Conservation (phyloP, 2,113 vertebrate species). For the Hypomesus transpacificus region DNA sequence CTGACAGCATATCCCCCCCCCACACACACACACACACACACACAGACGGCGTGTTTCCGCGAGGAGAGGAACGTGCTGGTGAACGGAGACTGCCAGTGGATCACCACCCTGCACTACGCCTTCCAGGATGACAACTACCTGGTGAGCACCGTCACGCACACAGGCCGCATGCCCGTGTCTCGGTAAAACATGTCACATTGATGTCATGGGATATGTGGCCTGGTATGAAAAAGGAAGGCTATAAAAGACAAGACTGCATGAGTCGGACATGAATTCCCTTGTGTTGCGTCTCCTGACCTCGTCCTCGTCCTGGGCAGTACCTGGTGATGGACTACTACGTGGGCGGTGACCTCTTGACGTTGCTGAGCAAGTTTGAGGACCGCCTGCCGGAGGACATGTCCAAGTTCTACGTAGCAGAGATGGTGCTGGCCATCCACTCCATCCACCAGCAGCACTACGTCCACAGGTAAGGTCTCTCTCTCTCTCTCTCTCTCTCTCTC, state of each 20-base stretch:
- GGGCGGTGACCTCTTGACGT: slow-evolving; percentile 92
- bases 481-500: too few species aligned
- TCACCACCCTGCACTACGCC: slow-evolving; percentile 93
- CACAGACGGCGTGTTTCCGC: slow-evolving; percentile 91
- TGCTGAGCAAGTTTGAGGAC: slow-evolving; percentile 98
- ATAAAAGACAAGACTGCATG: not conserved
- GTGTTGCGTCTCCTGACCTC: not conserved
- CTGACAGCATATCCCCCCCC: too few species aligned
- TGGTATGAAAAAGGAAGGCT: too few species aligned
- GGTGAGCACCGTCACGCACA: slow-evolving; percentile 65
- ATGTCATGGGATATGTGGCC: too few species aligned
- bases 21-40: too few species aligned
- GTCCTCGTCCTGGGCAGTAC: slow-evolving; percentile 72
- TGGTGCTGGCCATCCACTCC: slow-evolving; percentile 95
- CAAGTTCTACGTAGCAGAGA: slow-evolving; percentile 94
- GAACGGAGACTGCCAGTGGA: slow-evolving; percentile 96
- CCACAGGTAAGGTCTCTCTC: slow-evolving; percentile 77
- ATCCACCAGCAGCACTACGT: slow-evolving; percentile 95
- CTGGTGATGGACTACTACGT: slow-evolving; percentile 99
- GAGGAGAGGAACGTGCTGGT: slow-evolving; percentile 95
- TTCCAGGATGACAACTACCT: slow-evolving; percentile 97
- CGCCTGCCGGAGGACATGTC: slow-evolving; percentile 96
- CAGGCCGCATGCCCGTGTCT: not conserved
- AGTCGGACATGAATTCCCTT: slow-evolving; percentile 4
- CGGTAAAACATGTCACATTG: too few species aligned